phyloP scores from a whole-genome alignment of 2,113 vertebrate species.

The Solea senegalensis region DNA sequence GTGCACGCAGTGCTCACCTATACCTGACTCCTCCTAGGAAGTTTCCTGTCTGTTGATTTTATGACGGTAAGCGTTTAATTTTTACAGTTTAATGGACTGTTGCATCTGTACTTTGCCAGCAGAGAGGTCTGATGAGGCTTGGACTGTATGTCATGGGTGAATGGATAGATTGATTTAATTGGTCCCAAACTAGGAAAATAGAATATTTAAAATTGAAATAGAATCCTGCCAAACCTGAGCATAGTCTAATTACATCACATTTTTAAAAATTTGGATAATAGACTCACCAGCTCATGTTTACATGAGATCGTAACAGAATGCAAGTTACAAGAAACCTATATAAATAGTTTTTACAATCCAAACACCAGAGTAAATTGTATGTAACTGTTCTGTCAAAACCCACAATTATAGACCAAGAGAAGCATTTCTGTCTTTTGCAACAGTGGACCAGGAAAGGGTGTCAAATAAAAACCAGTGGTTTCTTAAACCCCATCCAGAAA shows the following conservation, averaged over 20 bases:
- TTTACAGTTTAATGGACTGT: conserved; percentile 44
- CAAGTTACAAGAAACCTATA: conserved; percentile 40
- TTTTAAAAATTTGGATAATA: neutral
- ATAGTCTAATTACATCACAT: too few relatives aligned
- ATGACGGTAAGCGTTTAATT: conserved; percentile 81
- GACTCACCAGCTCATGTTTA: too few relatives aligned
- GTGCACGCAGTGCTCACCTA: conserved; percentile 53
- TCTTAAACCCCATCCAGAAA: conserved; percentile 35
- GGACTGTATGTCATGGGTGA: neutral
- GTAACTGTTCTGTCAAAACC: conserved; percentile 50
- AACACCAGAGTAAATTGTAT: conserved; percentile 44
- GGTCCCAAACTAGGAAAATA: too few relatives aligned
- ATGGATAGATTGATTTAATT: too few relatives aligned
- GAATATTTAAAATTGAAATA: too few relatives aligned
- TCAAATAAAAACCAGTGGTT: conserved; percentile 62
- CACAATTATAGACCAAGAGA: conserved; percentile 55
- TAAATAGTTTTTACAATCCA: conserved; percentile 59
- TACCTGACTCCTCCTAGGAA: conserved; percentile 60
- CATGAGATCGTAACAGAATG: conserved; percentile 23
- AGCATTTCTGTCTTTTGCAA: conserved; percentile 54
- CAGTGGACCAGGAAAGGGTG: conserved; percentile 50
- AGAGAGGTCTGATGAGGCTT: conserved; percentile 12
- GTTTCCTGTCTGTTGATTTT: conserved; percentile 59
- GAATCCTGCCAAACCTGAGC: too few relatives aligned
- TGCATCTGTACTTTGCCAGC: conserved; percentile 38